Conservation (phyloP, 2,888 invertebrate genomes). For the Rhagonycha lutea region DNA sequence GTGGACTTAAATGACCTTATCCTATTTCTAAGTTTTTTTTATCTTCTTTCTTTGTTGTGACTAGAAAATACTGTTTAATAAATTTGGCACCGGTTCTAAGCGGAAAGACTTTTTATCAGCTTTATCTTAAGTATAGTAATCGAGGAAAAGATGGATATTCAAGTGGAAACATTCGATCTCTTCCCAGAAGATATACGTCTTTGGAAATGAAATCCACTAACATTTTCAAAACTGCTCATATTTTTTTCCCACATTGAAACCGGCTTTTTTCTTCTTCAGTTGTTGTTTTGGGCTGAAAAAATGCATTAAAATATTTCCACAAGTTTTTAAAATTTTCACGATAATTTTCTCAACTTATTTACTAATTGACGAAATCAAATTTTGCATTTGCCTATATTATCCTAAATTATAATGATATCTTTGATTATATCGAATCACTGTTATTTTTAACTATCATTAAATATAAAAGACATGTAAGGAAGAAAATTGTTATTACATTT, state of each 20-base stretch:
- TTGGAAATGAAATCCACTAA: too few relatives aligned
- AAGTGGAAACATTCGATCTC: not conserved
- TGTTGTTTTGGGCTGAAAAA: too few relatives aligned
- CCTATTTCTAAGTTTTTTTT: not conserved
- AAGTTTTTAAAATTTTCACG: too few relatives aligned
- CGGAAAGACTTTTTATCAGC: not conserved
- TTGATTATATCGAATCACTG: too few relatives aligned
- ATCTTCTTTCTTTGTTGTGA: not conserved
- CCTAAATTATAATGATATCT: not conserved
- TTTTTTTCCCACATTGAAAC: too few relatives aligned
- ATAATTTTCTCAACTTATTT: too few relatives aligned
- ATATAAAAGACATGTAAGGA: not conserved
- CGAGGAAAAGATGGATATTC: not conserved
- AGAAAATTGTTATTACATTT: not conserved
- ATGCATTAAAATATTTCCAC: too few relatives aligned
- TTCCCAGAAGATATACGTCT: too few relatives aligned
- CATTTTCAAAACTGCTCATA: too few relatives aligned
- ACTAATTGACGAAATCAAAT: not conserved
- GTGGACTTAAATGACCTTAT: too few relatives aligned
- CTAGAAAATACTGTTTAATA: not conserved
- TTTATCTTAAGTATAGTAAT: not conserved
- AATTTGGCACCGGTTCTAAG: not conserved
- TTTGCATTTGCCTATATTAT: not conserved
- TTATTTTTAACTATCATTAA: not conserved
- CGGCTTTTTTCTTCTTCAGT: too few relatives aligned